Conservation (phyloP, 2,888 invertebrate species). For the Gastracanthus pulcherrimus region DNA sequence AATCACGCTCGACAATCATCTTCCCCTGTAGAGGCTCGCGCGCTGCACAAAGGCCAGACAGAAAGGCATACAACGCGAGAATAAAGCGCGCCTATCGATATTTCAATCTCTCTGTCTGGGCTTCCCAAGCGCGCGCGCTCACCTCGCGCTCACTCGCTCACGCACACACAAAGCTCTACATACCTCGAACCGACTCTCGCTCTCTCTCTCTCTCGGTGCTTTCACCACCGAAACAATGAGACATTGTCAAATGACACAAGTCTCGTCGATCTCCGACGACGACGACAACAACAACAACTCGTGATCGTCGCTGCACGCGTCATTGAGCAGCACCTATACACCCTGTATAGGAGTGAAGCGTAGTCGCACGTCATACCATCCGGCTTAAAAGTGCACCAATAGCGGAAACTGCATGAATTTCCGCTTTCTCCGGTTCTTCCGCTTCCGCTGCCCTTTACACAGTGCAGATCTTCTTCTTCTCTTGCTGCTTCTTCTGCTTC, state of each 20-base stretch:
- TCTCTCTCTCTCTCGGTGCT: too few relatives aligned
- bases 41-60: conserved; percentile 22
- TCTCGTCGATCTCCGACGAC: background rate
- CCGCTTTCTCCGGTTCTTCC: too few relatives aligned
- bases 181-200: too few relatives aligned
- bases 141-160: background rate
- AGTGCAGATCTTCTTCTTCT: too few relatives aligned
- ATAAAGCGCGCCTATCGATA: conserved; percentile 19
- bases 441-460: too few relatives aligned
- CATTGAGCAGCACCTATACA: conserved; percentile 36
- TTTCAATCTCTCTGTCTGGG: conserved; percentile 18
- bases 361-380: too few relatives aligned
- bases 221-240: conserved; percentile 39
- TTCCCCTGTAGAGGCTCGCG: background rate
- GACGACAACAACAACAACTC: background rate
- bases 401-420: too few relatives aligned
- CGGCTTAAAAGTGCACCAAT: too few relatives aligned
- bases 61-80: background rate
- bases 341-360: too few relatives aligned
- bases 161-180: background rate
- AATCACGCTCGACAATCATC: background rate
- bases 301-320: background rate
- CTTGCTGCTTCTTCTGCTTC: too few relatives aligned
- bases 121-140: background rate
- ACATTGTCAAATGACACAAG: conserved; percentile 25